Evolutionary conservation across 2,113 vertebrate genomes (phyloP).

Genomic region (Chitala chitala): DNA sequence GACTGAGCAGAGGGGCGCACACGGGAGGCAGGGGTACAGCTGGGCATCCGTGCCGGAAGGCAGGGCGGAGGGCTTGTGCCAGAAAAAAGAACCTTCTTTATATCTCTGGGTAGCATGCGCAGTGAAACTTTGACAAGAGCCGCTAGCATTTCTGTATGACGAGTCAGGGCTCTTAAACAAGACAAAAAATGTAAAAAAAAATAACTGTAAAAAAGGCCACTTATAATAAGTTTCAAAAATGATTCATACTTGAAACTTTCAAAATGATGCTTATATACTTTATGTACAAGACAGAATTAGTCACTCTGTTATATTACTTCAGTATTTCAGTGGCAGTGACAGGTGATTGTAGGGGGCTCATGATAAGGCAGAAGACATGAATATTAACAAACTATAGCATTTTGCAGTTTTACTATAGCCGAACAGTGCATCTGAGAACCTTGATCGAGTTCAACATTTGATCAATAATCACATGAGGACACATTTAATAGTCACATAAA

Average conservation of each 20-base stretch:
- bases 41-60: slow-evolving; percentile 21
- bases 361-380: too few species aligned
- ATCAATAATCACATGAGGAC: not conserved
- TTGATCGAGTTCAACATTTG: not conserved
- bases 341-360: too few species aligned
- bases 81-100: not conserved
- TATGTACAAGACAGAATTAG: too few species aligned
- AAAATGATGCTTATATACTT: slow-evolving; percentile 1
- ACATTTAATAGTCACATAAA: not conserved
- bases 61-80: not conserved
- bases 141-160: not conserved
- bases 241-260: not conserved
- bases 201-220: not conserved
- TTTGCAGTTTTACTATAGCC: not conserved
- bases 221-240: not conserved
- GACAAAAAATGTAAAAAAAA: not conserved
- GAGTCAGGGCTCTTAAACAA: not conserved
- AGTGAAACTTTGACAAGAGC: too few species aligned
- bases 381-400: not conserved
- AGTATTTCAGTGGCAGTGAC: too few species aligned
- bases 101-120: not conserved
- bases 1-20: slow-evolving; percentile 38
- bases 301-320: too few species aligned
- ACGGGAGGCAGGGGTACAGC: slow-evolving; percentile 36
- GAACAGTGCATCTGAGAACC: too few species aligned